Percentiles rank a stretch among this genome's conserved stretches.
phyloP scores from a whole-genome alignment of 2,797 vertebrate species.

The Threskiornis aethiopicus region DNA sequence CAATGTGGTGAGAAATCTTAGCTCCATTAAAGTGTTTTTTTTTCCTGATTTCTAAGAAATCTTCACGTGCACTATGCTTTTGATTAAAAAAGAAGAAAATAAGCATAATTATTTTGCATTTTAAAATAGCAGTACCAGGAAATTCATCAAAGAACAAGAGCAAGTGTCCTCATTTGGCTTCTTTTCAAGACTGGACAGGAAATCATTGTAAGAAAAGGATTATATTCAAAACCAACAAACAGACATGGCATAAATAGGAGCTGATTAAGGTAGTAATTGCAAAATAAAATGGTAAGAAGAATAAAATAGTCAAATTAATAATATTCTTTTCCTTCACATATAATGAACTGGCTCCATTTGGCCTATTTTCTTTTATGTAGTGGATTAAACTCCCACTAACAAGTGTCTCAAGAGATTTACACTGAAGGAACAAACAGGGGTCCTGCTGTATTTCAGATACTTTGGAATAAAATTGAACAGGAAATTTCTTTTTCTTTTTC shows the following conservation, averaged over 20 bases:
- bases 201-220: not conserved
- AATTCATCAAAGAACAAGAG: not conserved
- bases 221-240: not conserved
- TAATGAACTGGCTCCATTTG: not conserved
- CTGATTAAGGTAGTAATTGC: conserved; percentile 17
- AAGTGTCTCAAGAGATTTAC: not conserved
- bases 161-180: not conserved
- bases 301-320: not conserved
- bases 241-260: not conserved
- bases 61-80: not conserved
- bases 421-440: not conserved
- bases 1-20: not conserved
- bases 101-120: not conserved
- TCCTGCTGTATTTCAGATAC: not conserved
- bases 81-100: not conserved
- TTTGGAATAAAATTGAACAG: not conserved
- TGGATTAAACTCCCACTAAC: not conserved
- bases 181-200: not conserved
- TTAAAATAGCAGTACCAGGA: not conserved
- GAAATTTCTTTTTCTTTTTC: not conserved
- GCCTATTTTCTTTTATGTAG: not conserved
- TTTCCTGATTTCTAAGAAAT: not conserved
- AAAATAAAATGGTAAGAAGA: not conserved
- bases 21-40: not conserved
- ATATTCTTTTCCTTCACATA: not conserved